Evolutionary conservation across 2,113 vertebrate species (phyloP).

Genomic region (Collichthys lucidus): DNA sequence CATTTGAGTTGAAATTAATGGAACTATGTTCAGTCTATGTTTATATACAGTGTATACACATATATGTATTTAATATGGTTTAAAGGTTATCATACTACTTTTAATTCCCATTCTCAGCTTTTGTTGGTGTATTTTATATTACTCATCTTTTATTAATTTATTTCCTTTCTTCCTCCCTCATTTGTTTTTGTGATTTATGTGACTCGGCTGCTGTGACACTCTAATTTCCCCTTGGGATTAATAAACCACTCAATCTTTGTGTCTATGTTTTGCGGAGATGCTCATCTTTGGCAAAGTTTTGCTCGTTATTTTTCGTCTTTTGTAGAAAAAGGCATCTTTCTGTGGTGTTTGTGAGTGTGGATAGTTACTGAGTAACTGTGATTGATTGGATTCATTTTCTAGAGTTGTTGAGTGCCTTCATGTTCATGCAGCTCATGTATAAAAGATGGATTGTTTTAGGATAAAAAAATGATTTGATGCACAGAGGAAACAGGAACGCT

Average conservation of each 20-base stretch:
- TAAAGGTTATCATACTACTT: not conserved
- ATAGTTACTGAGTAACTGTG: not conserved
- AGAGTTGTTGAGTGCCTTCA: not conserved
- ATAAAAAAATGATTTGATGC: not conserved
- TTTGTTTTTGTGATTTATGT: constrained; percentile 11
- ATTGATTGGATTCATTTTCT: not conserved
- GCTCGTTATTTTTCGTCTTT: not conserved
- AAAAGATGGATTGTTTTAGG: not conserved
- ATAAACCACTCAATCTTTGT: not conserved
- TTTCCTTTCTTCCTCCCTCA: not conserved
- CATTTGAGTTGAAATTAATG: not conserved
- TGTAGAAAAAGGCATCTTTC: not conserved
- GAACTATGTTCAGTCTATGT: not conserved
- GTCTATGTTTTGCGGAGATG: not conserved
- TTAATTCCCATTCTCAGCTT: not conserved
- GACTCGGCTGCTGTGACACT: constrained; percentile 7
- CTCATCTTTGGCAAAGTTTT: not conserved
- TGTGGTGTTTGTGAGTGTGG: not conserved
- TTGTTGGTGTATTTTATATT: not conserved
- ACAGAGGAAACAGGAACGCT: not conserved
- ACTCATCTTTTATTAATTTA: not conserved
- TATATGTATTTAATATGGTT: not conserved
- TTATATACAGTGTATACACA: not conserved
- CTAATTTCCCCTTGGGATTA: constrained; percentile 7
- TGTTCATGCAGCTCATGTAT: not conserved